Evolutionary conservation across 1,140 invertebrate species (phyloP).

Genomic region (Drosophila persimilis): DNA sequence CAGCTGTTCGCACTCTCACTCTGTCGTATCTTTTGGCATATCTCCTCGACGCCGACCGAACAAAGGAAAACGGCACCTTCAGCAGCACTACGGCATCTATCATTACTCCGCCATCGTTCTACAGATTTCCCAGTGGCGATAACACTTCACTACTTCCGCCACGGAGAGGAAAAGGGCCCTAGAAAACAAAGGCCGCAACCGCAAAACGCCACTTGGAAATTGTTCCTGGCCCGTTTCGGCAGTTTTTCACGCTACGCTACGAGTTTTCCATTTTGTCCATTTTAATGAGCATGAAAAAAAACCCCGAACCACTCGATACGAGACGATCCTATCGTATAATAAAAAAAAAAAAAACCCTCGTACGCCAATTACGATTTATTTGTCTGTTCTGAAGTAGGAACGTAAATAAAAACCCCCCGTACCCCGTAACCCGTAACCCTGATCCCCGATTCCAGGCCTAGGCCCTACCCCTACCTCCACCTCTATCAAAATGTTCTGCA

Average conservation of each 20-base stretch:
- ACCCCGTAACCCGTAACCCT: conserved; percentile 14
- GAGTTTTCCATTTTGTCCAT: conserved; percentile 60
- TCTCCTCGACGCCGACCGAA: conserved; percentile 32
- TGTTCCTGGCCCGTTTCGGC: conserved; percentile 30
- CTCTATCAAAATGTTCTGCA: conserved; percentile 27
- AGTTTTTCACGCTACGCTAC: conserved; percentile 57
- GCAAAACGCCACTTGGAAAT: conserved; percentile 35
- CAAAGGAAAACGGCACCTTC: conserved; percentile 59
- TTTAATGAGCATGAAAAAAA: conserved; percentile 73
- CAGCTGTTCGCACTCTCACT: conserved; percentile 61
- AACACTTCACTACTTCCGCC: conserved; percentile 66
- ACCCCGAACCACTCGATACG: conserved; percentile 31
- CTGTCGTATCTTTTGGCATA: conserved; percentile 38
- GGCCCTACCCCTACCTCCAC: conserved; percentile 19
- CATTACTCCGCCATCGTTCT: conserved; percentile 31
- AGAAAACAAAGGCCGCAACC: conserved; percentile 54
- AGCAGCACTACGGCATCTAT: conserved; percentile 27
- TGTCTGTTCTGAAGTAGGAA: conserved; percentile 68
- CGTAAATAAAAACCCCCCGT: conserved; percentile 56
- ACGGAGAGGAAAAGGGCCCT: conserved; percentile 2
- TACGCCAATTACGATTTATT: conserved; percentile 81
- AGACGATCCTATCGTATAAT: conserved; percentile 23
- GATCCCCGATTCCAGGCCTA: too few relatives aligned
- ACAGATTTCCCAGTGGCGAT: conserved; percentile 61
- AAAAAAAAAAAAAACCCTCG: conserved; percentile 67